These are phyloP conservation scores for Campoletis sonorensis DNA, from an alignment of 1,140 invertebrate genomes.

Conservation along the genomic window DNA sequence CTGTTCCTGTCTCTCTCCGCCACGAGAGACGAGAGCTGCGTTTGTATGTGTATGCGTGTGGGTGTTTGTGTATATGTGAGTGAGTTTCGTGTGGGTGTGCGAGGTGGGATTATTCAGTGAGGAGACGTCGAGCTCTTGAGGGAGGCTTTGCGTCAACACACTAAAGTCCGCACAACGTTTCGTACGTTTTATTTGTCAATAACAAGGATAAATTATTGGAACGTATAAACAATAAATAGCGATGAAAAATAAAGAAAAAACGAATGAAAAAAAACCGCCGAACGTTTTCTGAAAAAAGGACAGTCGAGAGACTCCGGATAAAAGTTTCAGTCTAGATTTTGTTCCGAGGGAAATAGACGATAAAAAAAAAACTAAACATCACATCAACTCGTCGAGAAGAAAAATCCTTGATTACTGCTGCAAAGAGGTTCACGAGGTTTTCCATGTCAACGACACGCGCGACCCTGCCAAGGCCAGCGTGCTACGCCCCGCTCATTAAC, in stretches of 20 bases:
- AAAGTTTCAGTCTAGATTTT: too few relatives aligned
- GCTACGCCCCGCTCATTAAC: slow-evolving; percentile 61
- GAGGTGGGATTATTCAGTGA: slow-evolving; percentile 2
- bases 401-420: neutral
- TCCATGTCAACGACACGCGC: slow-evolving; percentile 72
- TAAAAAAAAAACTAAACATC: slow-evolving; percentile 43
- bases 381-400: slow-evolving; percentile 15
- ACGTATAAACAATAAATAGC: neutral
- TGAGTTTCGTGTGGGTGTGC: neutral
- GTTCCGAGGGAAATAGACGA: slow-evolving; percentile 22
- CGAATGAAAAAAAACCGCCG: too few relatives aligned
- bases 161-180: neutral
- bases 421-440: slow-evolving; percentile 62
- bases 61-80: slow-evolving; percentile 4
- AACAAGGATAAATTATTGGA: slow-evolving; percentile 7
- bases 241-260: neutral
- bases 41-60: slow-evolving; percentile 25
- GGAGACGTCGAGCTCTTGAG: neutral
- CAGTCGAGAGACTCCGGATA: too few relatives aligned
- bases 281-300: too few relatives aligned
- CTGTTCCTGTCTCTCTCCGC: slow-evolving; percentile 18
- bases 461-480: slow-evolving; percentile 67
- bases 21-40: slow-evolving; percentile 36
- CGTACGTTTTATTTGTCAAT: neutral
- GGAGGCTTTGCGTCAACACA: neutral